Evolutionary conservation across 2,113 vertebrate genomes (phyloP).

Genomic region (Lasiurus cinereus): DNA sequence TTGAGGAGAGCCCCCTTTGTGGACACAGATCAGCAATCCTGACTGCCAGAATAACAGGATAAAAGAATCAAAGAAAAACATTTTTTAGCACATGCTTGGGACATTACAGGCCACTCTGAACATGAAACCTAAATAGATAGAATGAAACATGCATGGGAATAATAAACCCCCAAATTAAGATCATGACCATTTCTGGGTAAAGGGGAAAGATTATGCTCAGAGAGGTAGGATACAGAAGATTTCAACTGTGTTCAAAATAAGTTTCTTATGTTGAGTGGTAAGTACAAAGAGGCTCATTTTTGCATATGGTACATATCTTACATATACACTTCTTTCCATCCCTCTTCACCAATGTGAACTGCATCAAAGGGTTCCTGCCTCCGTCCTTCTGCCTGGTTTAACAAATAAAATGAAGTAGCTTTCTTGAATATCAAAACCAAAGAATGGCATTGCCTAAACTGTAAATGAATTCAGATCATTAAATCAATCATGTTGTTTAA

Average conservation of each 20-base stretch:
- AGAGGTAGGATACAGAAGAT: neutral
- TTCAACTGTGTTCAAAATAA: neutral
- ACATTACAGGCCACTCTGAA: neutral
- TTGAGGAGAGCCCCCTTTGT: neutral
- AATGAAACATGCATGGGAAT: neutral
- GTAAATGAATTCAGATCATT: neutral
- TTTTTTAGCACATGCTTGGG: neutral
- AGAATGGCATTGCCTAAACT: neutral
- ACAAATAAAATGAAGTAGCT: neutral
- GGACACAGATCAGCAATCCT: neutral
- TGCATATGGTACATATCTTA: neutral
- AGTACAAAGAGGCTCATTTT: neutral
- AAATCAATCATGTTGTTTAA: neutral
- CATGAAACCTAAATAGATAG: constrained; percentile 30
- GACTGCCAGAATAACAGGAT: neutral
- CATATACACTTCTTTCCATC: neutral
- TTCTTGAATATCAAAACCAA: neutral
- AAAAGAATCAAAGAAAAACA: neutral
- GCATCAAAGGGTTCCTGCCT: neutral
- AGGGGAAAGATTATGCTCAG: neutral
- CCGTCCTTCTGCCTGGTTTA: neutral
- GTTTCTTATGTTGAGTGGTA: neutral
- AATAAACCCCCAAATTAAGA: neutral
- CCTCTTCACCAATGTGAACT: neutral
- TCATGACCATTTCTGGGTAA: neutral